These are phyloP conservation scores for Phlogophora meticulosa DNA, from an alignment of 2,888 invertebrate species.

Conservation along the genomic window DNA sequence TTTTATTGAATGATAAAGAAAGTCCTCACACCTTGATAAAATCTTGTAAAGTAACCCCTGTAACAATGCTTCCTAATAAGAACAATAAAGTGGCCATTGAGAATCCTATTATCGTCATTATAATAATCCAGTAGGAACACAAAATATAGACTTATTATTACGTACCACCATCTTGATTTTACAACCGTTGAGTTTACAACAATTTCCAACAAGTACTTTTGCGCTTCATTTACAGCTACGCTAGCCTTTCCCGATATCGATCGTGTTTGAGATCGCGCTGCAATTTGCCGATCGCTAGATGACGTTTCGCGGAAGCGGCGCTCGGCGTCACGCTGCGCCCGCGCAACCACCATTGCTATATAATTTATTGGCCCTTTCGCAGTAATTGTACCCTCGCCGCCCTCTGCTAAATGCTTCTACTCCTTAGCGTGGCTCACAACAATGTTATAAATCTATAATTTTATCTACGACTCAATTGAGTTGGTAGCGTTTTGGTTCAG, in stretches of 20 bases:
- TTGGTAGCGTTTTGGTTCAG: constrained; percentile 22
- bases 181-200: constrained; percentile 21
- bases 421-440: constrained; percentile 66
- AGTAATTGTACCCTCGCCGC: constrained; percentile 86
- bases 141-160: not conserved
- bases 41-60: too few species aligned
- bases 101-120: not conserved
- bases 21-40: too few species aligned
- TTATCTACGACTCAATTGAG: constrained; percentile 59
- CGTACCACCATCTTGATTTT: not conserved
- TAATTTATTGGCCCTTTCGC: constrained; percentile 82
- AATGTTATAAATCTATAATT: constrained; percentile 68
- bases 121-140: not conserved
- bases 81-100: not conserved
- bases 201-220: constrained; percentile 35
- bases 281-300: constrained; percentile 86
- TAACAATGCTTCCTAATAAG: too few species aligned
- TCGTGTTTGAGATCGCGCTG: constrained; percentile 82
- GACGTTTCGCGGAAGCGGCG: constrained; percentile 86
- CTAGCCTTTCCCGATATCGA: constrained; percentile 73
- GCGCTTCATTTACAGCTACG: constrained; percentile 57
- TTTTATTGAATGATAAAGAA: too few species aligned
- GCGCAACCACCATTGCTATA: constrained; percentile 73
- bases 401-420: constrained; percentile 76
- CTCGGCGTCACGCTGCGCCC: constrained; percentile 84